Conservation (phyloP, 2,797 vertebrate genomes). For the Microctenopoma stevenorrisi region DNA sequence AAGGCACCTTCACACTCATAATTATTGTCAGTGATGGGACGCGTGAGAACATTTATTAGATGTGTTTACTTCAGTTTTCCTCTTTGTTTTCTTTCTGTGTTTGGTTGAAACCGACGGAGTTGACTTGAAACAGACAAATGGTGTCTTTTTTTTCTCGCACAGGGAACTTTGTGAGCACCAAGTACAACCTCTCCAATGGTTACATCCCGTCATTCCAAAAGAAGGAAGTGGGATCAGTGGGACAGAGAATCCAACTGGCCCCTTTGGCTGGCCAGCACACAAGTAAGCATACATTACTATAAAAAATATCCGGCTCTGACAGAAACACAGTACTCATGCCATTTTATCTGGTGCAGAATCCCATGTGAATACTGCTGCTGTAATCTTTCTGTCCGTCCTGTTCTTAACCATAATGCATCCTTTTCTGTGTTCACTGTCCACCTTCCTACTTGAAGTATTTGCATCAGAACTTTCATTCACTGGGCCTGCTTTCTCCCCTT, state of each 20-base stretch:
- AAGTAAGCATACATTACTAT: constrained; percentile 80
- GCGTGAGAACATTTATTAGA: constrained; percentile 15
- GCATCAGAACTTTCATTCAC: constrained; percentile 41
- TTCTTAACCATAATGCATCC: background rate
- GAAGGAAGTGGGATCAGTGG: constrained; percentile 93
- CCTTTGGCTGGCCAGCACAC: constrained; percentile 83
- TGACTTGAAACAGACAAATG: background rate
- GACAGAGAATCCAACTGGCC: constrained; percentile 93
- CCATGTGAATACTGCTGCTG: background rate
- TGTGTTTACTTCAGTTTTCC: constrained; percentile 1
- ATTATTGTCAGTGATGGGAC: background rate
- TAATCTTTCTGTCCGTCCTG: background rate
- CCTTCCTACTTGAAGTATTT: constrained; percentile 43
- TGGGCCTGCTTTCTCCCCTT: constrained; percentile 53
- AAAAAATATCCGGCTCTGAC: background rate
- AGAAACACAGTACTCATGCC: background rate
- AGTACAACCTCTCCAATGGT: constrained; percentile 81
- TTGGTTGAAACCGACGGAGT: background rate
- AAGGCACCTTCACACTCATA: constrained; percentile 1
- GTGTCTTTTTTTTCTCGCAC: constrained; percentile 25
- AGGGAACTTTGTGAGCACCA: constrained; percentile 85
- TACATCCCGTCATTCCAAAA: constrained; percentile 93
- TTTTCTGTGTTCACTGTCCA: constrained; percentile 5
- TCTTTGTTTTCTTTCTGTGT: too few relatives aligned
- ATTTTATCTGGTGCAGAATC: background rate